Percentiles rank a stretch among this genome's conserved stretches.
phyloP scores from a whole-genome alignment of 2,113 vertebrate genomes.

The Charina bottae region DNA sequence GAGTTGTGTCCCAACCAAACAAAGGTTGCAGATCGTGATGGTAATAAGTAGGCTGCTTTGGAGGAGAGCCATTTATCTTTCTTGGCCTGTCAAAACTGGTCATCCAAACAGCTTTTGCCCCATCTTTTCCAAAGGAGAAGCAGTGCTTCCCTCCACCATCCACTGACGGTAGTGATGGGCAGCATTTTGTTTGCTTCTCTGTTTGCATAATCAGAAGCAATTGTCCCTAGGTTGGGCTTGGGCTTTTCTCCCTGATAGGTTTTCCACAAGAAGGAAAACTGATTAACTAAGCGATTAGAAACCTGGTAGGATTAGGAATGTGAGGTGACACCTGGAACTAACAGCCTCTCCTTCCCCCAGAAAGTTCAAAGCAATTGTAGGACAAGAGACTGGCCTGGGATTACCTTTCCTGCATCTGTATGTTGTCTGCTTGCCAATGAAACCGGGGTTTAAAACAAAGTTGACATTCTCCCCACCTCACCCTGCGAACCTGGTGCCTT shows the following conservation, averaged over 20 bases:
- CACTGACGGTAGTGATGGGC: background rate
- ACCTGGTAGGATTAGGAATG: background rate
- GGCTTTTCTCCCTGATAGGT: no score
- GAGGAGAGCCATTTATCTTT: background rate
- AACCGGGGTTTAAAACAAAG: background rate
- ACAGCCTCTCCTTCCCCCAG: background rate
- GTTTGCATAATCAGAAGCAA: background rate
- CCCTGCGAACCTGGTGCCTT: background rate
- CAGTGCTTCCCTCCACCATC: no score
- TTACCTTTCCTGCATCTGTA: background rate
- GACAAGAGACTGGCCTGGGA: background rate
- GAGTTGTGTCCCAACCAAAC: background rate
- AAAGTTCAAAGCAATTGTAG: background rate
- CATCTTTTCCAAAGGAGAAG: background rate
- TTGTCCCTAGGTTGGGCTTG: no score
- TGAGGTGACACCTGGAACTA: background rate
- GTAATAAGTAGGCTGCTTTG: background rate
- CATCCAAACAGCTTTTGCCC: background rate
- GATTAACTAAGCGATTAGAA: no score
- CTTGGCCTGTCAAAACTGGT: no score
- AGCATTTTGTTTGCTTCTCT: background rate
- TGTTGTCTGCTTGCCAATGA: background rate
- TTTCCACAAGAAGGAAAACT: no score
- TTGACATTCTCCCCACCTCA: background rate
- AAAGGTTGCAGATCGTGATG: background rate